A percentile compares a stretch with the other conserved stretches of the same genome.
Conservation (phyloP, 2,113 vertebrate species). For the Proteles cristata region DNA sequence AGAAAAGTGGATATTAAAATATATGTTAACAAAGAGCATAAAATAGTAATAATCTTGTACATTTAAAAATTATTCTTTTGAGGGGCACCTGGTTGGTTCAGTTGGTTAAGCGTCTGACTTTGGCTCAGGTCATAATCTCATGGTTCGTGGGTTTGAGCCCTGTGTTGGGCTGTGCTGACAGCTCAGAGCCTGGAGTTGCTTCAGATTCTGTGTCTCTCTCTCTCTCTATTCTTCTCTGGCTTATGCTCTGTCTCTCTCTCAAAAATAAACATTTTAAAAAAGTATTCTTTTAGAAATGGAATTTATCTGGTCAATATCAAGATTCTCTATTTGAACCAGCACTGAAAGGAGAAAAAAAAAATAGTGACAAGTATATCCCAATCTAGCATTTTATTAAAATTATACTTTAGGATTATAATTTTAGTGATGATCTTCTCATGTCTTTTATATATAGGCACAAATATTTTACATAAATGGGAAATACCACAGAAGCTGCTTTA, state of each 20-base stretch:
- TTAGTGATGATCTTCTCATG: constrained; percentile 12
- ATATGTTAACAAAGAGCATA: neutral
- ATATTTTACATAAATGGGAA: neutral
- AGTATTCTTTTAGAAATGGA: constrained; percentile 7
- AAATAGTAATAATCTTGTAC: constrained; percentile 6
- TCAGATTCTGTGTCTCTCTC: too few relatives aligned
- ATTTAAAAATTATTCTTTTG: constrained; percentile 13
- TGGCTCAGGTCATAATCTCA: too few relatives aligned
- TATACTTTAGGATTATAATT: constrained; percentile 2
- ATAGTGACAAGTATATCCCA: neutral
- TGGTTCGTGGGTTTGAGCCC: too few relatives aligned
- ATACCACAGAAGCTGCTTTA: neutral
- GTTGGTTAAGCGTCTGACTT: too few relatives aligned
- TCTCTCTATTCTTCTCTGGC: too few relatives aligned
- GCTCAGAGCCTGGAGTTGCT: too few relatives aligned
- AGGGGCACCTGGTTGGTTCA: too few relatives aligned
- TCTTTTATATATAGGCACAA: neutral
- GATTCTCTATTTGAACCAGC: neutral
- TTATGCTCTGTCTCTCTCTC: too few relatives aligned
- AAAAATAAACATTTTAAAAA: neutral
- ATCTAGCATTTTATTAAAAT: constrained; percentile 30
- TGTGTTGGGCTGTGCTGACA: too few relatives aligned
- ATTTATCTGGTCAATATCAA: constrained; percentile 3
- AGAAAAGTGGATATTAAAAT: neutral
- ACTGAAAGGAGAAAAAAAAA: neutral